Conservation (phyloP, 2,113 vertebrate species). For the Syngnathus typhle region DNA sequence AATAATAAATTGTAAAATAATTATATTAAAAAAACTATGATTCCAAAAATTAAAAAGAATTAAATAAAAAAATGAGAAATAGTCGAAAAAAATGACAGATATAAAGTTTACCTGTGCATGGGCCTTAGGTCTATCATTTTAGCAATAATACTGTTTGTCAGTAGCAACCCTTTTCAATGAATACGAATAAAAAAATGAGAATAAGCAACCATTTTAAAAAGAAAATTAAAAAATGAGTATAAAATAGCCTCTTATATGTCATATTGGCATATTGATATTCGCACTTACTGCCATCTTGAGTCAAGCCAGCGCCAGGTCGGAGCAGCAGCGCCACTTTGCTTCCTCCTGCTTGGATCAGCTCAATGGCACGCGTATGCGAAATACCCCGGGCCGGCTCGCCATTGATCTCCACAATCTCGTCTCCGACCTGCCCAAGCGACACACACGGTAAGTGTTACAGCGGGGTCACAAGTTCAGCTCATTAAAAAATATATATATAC, state of each 20-base stretch:
- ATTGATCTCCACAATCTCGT: constrained; percentile 98
- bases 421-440: constrained; percentile 78
- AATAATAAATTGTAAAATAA: neutral
- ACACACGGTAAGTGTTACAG: neutral
- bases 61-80: no score
- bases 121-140: neutral
- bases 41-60: no score
- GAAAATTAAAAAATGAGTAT: no score
- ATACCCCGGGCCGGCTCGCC: constrained; percentile 95
- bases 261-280: no score
- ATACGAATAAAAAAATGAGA: no score
- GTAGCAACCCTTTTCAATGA: neutral
- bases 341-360: constrained; percentile 94
- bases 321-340: constrained; percentile 88
- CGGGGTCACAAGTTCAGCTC: no score
- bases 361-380: constrained; percentile 95
- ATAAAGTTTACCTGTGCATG: no score
- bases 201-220: no score
- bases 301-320: constrained; percentile 85
- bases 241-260: no score
- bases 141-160: neutral
- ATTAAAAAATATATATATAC: no score
- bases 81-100: neutral
- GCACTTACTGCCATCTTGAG: constrained; percentile 86
- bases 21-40: neutral